These are phyloP conservation scores for Lepidocyrtinus sp. DNA, from an alignment of 2,888 invertebrate genomes.

Conservation along the genomic window DNA sequence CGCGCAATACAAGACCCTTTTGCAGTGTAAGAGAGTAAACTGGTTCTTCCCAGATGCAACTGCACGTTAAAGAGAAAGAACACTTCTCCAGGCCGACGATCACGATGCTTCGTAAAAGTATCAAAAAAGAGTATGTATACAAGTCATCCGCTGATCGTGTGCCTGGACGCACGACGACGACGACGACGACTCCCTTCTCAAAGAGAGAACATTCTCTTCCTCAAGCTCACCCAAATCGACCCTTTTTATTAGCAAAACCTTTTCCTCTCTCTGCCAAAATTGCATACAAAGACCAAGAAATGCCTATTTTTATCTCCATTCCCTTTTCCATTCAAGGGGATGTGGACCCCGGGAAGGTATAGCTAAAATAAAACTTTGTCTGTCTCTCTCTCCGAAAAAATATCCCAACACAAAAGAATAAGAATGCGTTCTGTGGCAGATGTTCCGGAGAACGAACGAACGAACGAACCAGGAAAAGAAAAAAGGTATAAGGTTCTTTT, in stretches of 20 bases:
- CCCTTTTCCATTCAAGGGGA: background rate
- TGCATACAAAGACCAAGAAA: background rate
- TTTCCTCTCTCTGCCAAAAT: background rate
- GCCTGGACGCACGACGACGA: conserved; percentile 5
- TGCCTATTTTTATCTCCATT: background rate
- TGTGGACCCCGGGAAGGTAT: background rate
- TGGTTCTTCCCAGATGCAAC: background rate
- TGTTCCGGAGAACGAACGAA: background rate
- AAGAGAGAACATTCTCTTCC: background rate
- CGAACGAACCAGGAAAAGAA: too few species aligned
- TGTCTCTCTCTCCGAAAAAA: conserved; percentile 10
- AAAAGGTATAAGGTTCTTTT: background rate
- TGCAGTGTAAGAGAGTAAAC: background rate
- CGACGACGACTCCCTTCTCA: background rate
- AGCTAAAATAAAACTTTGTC: conserved; percentile 14
- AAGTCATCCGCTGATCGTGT: conserved; percentile 16
- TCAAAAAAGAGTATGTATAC: too few species aligned
- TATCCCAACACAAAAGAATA: background rate
- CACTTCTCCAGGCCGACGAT: background rate
- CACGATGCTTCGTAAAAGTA: too few species aligned
- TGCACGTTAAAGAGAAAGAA: background rate
- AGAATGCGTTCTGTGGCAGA: background rate
- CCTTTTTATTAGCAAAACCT: conserved; percentile 20
- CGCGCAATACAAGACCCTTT: conserved; percentile 25
- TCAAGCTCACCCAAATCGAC: conserved; percentile 1